Evolutionary conservation across 2,797 vertebrate species (phyloP).

Genomic region (Muraenolepis orangiensis): DNA sequence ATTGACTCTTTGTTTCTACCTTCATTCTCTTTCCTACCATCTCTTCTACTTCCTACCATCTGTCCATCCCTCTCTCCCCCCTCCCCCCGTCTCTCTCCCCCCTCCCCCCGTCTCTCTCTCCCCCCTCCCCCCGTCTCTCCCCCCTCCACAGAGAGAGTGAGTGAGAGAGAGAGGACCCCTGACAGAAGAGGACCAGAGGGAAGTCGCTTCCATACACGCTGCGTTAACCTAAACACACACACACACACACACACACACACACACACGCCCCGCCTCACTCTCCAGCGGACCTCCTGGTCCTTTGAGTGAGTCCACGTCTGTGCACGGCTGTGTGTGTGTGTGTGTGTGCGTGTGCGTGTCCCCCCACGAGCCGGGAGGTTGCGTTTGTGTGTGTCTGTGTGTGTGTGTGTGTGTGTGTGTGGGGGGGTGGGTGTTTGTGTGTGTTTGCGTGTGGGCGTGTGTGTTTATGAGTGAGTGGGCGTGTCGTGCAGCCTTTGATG

Average conservation of each 20-base stretch:
- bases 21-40: background rate
- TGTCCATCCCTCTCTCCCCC: background rate
- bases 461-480: constrained; percentile 51
- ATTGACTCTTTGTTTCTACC: too few species aligned
- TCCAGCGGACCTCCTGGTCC: constrained; percentile 21
- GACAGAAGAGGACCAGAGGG: background rate
- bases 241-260: too few species aligned
- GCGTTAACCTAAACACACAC: constrained; percentile 9
- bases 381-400: constrained; percentile 11
- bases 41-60: background rate
- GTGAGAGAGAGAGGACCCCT: background rate
- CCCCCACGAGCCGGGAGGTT: too few species aligned
- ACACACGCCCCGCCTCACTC: background rate
- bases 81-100: background rate
- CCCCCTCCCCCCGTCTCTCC: background rate
- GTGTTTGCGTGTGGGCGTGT: constrained; percentile 28
- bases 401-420: constrained; percentile 27
- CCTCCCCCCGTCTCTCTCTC: background rate
- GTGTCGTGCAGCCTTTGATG: constrained; percentile 49
- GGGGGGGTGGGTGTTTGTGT: constrained; percentile 2
- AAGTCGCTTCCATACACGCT: background rate
- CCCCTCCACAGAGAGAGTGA: background rate
- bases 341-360: constrained; percentile 23
- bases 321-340: background rate
- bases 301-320: constrained; percentile 34